These are phyloP conservation scores for Torymus aiolomorphi DNA, from an alignment of 2,888 invertebrate genomes.

Conservation along the genomic window DNA sequence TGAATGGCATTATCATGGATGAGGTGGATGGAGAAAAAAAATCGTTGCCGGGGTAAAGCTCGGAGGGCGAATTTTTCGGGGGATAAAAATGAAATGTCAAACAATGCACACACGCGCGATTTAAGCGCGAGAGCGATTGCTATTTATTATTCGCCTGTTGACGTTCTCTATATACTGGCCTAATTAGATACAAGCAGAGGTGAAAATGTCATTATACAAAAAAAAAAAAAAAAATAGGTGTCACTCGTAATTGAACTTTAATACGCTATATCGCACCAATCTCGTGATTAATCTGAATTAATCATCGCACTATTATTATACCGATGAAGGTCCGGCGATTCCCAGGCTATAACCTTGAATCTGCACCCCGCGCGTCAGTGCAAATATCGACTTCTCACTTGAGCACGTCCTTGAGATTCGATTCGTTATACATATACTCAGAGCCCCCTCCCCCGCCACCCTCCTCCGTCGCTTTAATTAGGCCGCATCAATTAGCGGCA, in stretches of 20 bases:
- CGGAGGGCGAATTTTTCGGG: background rate
- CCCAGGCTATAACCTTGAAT: too few relatives aligned
- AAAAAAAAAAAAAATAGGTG: background rate
- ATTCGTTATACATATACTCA: too few relatives aligned
- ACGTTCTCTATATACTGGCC: background rate
- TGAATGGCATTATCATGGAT: slow-evolving; percentile 12
- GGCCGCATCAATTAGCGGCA: slow-evolving; percentile 47
- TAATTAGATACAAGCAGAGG: background rate
- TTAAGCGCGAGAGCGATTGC: too few relatives aligned
- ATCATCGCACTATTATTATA: slow-evolving; percentile 1
- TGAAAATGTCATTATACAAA: background rate
- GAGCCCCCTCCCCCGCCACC: too few relatives aligned
- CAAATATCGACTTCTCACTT: too few relatives aligned
- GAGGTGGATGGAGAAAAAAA: background rate
- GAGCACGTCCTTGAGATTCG: too few relatives aligned
- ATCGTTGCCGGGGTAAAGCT: background rate
- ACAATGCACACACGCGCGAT: background rate
- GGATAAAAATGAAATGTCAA: slow-evolving; percentile 15
- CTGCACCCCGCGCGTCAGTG: too few relatives aligned
- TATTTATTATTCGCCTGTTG: too few relatives aligned
- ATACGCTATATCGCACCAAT: slow-evolving; percentile 10
- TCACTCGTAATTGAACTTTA: background rate
- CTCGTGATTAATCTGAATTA: slow-evolving; percentile 61
- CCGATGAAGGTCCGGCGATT: too few relatives aligned
- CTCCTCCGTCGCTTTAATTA: too few relatives aligned